phyloP scores from a whole-genome alignment of 2,113 vertebrate genomes.

The Gnathonemus longibarbis region DNA sequence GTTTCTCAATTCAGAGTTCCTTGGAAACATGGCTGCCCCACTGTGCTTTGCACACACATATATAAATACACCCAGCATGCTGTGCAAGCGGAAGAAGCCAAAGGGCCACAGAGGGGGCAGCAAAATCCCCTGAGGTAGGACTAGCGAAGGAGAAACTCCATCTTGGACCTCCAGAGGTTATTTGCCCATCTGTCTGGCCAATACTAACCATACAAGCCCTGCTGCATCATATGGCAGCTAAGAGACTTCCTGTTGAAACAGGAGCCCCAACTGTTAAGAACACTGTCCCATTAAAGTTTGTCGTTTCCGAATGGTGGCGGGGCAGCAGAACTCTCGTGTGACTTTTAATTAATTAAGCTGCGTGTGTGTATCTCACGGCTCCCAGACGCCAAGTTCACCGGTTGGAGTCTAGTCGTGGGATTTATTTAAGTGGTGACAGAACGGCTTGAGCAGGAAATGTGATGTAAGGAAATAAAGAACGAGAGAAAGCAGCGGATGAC shows the following conservation, averaged over 20 bases:
- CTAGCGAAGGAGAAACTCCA: not conserved
- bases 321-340: not conserved
- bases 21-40: not conserved
- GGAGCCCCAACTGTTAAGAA: not conserved
- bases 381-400: not conserved
- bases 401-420: not conserved
- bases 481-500: not conserved
- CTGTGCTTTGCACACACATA: not conserved
- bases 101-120: not conserved
- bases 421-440: conserved; percentile 1
- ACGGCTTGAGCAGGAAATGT: not conserved
- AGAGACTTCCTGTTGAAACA: not conserved
- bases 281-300: not conserved
- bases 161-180: not conserved
- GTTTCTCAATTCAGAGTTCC: not conserved
- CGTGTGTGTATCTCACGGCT: not conserved
- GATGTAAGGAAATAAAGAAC: not conserved
- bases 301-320: not conserved
- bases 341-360: not conserved
- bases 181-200: not conserved
- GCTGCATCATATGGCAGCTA: not conserved
- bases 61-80: not conserved
- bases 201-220: not conserved
- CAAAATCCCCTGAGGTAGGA: not conserved
- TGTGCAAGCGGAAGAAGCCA: not conserved